These are phyloP conservation scores for Neogobius melanostomus DNA, from an alignment of 2,113 vertebrate genomes.

Conservation along the genomic window DNA sequence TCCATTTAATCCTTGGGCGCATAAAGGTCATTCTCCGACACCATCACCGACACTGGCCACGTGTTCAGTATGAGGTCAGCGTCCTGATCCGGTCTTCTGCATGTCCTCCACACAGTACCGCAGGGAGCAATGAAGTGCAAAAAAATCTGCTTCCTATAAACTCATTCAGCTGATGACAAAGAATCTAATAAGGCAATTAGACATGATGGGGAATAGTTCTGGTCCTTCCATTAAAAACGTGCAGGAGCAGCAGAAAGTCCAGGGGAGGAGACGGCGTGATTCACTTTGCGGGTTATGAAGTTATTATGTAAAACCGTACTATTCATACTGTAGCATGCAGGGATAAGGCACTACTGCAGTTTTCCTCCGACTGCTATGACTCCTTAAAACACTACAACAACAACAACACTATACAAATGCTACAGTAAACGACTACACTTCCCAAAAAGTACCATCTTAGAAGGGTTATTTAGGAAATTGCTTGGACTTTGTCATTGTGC, in stretches of 20 bases:
- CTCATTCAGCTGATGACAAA: slow-evolving; percentile 36
- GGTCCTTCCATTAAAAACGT: slow-evolving; percentile 43
- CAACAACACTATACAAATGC: neutral
- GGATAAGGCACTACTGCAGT: slow-evolving; percentile 44
- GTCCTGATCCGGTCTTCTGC: neutral
- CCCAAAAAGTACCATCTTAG: neutral
- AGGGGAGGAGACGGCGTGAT: slow-evolving; percentile 34
- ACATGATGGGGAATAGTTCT: slow-evolving; percentile 30
- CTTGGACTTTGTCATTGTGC: neutral
- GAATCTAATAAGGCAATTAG: slow-evolving; percentile 28
- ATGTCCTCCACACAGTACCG: slow-evolving; percentile 11
- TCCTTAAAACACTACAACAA: too few species aligned
- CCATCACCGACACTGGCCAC: neutral
- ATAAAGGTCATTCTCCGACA: neutral
- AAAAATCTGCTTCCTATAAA: slow-evolving; percentile 17
- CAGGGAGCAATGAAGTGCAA: slow-evolving; percentile 25
- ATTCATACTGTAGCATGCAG: slow-evolving; percentile 21
- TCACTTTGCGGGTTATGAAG: slow-evolving; percentile 44
- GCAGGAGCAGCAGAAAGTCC: slow-evolving; percentile 48
- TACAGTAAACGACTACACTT: neutral
- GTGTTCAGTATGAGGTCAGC: slow-evolving; percentile 7
- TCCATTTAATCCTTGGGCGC: neutral
- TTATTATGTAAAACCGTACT: slow-evolving; percentile 38
- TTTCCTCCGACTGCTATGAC: slow-evolving; percentile 21
- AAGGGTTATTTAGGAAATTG: neutral